Conservation (phyloP, 2,888 invertebrate species). For the Cerceris ruficornis region DNA sequence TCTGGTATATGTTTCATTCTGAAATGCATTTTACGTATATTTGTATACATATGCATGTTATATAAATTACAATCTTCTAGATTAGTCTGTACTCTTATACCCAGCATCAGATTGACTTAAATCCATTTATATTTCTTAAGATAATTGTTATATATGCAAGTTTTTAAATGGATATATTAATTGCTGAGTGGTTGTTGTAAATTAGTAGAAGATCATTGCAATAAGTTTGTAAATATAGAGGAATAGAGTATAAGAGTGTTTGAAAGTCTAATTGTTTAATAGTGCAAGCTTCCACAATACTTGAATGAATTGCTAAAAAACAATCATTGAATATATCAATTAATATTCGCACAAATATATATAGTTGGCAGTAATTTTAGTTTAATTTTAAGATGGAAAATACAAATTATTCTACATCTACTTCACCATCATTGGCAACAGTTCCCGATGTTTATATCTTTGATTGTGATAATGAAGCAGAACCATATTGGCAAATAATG, state of each 20-base stretch:
- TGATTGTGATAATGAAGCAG: constrained; percentile 74
- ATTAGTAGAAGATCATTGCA: not conserved
- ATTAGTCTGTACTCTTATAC: not conserved
- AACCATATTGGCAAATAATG: constrained; percentile 77
- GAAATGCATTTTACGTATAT: constrained; percentile 17
- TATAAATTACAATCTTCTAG: constrained; percentile 1
- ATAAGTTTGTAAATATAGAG: not conserved
- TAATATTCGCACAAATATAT: no score
- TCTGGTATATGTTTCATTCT: not conserved
- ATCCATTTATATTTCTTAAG: not conserved
- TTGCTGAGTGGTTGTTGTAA: constrained; percentile 2
- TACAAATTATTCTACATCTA: constrained; percentile 4
- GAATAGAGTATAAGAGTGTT: not conserved
- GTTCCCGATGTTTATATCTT: constrained; percentile 73
- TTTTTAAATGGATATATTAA: not conserved
- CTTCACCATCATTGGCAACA: constrained; percentile 34
- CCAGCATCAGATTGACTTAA: not conserved
- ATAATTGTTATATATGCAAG: not conserved
- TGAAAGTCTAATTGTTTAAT: not conserved
- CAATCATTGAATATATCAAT: no score
- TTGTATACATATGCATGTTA: constrained; percentile 3
- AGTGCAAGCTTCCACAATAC: not conserved
- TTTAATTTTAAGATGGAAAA: not conserved
- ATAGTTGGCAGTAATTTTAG: not conserved
- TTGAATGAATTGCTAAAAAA: not conserved